Percentiles rank a stretch among this genome's conserved stretches.
These are phyloP conservation scores for Pimpla rufipes DNA, from an alignment of 2,888 invertebrate genomes.

Conservation along the genomic window DNA sequence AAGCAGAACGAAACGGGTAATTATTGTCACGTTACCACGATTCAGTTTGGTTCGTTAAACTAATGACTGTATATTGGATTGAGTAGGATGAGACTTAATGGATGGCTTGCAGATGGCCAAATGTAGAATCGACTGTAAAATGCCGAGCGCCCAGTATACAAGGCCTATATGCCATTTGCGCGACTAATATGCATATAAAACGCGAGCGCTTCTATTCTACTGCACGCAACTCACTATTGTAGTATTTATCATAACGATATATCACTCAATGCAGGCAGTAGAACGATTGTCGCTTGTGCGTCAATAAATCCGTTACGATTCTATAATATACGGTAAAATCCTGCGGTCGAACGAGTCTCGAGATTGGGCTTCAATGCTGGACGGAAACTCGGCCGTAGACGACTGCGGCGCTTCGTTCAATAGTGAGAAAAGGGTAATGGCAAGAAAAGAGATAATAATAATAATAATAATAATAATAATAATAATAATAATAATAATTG, in stretches of 20 bases:
- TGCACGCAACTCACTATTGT: constrained; percentile 32
- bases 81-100: constrained; percentile 1
- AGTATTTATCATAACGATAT: constrained; percentile 30
- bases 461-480: neutral
- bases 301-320: constrained; percentile 11
- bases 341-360: constrained; percentile 4
- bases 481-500: neutral
- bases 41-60: neutral
- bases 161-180: constrained; percentile 64
- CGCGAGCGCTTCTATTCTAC: constrained; percentile 72
- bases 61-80: neutral
- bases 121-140: constrained; percentile 18
- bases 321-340: constrained; percentile 1
- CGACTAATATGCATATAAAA: constrained; percentile 72
- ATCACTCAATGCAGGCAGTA: constrained; percentile 12
- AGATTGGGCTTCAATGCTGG: constrained; percentile 7
- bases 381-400: constrained; percentile 12
- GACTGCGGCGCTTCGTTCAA: constrained; percentile 5
- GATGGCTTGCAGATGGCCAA: neutral
- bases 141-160: constrained; percentile 39
- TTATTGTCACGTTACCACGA: neutral
- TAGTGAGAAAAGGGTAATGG: constrained; percentile 10
- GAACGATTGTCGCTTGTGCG: neutral
- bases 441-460: constrained; percentile 14
- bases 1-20: neutral